A percentile compares a stretch with the other conserved stretches of the same genome.
phyloP scores from a whole-genome alignment of 2,797 vertebrate species.

The Poeciliopsis gracilis region DNA sequence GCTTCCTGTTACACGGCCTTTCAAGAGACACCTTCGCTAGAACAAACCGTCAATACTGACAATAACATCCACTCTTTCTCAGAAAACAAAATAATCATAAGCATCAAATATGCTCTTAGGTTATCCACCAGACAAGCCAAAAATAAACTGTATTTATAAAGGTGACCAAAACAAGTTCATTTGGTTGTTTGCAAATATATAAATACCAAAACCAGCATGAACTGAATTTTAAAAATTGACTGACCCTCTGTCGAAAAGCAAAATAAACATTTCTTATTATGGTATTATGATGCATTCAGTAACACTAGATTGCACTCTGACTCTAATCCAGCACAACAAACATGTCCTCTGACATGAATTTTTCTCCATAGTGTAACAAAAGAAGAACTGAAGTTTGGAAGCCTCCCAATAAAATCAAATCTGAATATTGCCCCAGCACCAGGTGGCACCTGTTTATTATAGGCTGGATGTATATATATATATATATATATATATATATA shows the following conservation, averaged over 20 bases:
- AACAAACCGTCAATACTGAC: neutral
- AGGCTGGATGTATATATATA: neutral
- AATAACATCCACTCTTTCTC: neutral
- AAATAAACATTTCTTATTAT: neutral
- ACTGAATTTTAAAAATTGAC: neutral
- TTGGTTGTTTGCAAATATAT: neutral
- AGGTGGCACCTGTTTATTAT: neutral
- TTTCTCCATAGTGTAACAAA: neutral
- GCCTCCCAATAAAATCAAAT: neutral
- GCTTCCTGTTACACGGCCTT: neutral
- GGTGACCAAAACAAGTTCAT: neutral
- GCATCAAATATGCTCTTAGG: neutral
- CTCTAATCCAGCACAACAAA: neutral
- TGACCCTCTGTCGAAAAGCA: neutral
- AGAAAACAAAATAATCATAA: neutral
- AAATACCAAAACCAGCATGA: neutral
- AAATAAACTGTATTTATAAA: neutral
- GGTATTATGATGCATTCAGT: neutral
- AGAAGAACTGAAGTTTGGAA: neutral
- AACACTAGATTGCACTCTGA: neutral
- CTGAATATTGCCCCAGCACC: neutral
- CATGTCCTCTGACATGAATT: neutral
- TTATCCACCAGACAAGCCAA: neutral
- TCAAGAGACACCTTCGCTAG: neutral
- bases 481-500: too few relatives aligned